phyloP scores from a whole-genome alignment of 1,140 invertebrate genomes.

The Schmidtea mediterranea region DNA sequence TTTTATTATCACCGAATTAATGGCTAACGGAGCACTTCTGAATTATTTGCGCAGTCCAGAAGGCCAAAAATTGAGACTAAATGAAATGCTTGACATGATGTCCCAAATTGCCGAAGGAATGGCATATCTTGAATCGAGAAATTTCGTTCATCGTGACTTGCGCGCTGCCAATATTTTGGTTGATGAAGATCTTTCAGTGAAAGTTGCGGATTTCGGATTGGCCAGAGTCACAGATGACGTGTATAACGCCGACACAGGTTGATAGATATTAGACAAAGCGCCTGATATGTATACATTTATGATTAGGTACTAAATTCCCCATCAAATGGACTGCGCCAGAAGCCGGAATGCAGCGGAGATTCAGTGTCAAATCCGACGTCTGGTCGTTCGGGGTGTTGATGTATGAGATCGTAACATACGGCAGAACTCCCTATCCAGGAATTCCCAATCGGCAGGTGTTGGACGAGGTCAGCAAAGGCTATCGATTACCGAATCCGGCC shows the following conservation, averaged over 20 bases:
- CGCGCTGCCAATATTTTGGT: slow-evolving; percentile 82
- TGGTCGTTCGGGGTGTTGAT: slow-evolving; percentile 96
- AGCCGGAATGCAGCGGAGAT: slow-evolving; percentile 88
- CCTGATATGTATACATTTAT: too few relatives aligned
- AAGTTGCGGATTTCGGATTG: slow-evolving; percentile 67
- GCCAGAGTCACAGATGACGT: slow-evolving; percentile 26
- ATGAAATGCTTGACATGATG: slow-evolving; percentile 70
- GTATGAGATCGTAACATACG: slow-evolving; percentile 98
- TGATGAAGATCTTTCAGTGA: slow-evolving; percentile 62
- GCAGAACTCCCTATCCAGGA: slow-evolving; percentile 94
- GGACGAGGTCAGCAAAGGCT: slow-evolving; percentile 74
- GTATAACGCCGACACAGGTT: too few relatives aligned
- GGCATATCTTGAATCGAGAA: slow-evolving; percentile 71
- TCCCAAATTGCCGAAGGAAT: slow-evolving; percentile 82
- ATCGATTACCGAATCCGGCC: slow-evolving; percentile 55
- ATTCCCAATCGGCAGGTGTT: slow-evolving; percentile 53
- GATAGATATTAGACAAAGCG: too few relatives aligned
- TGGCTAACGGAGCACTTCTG: slow-evolving; percentile 77
- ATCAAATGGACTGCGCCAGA: slow-evolving; percentile 97
- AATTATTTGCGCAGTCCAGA: slow-evolving; percentile 40
- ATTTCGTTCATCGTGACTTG: slow-evolving; percentile 77
- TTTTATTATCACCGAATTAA: slow-evolving; percentile 94
- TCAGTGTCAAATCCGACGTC: slow-evolving; percentile 86
- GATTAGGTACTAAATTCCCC: slow-evolving; percentile 47
- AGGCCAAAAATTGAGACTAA: slow-evolving; percentile 41